phyloP scores from a whole-genome alignment of 2,797 vertebrate species.

The Sphenodon punctatus region DNA sequence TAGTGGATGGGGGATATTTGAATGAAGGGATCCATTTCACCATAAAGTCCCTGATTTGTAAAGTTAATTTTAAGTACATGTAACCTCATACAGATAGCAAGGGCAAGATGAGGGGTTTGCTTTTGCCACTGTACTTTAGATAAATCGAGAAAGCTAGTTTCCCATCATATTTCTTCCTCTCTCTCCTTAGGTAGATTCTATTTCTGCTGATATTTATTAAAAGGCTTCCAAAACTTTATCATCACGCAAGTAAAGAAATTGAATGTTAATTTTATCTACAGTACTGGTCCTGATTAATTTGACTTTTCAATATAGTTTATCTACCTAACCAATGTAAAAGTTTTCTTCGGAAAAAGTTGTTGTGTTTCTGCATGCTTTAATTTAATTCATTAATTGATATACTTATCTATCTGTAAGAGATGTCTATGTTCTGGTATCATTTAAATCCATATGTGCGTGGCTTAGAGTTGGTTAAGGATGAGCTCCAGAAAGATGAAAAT shows the following conservation, averaged over 20 bases:
- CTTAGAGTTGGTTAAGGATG: not conserved
- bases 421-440: not conserved
- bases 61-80: constrained; percentile 61
- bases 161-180: not conserved
- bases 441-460: not conserved
- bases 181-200: not conserved
- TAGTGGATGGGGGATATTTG: constrained; percentile 39
- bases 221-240: not conserved
- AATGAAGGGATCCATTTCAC: constrained; percentile 81
- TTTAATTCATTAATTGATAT: not conserved
- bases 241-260: not conserved
- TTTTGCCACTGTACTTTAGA: constrained; percentile 30
- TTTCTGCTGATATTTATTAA: constrained; percentile 7
- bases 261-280: not conserved
- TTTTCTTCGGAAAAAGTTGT: not conserved
- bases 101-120: not conserved
- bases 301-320: not conserved
- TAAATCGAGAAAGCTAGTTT: not conserved
- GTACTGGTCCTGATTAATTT: not conserved
- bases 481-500: constrained; percentile 8
- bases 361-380: not conserved
- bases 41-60: constrained; percentile 60
- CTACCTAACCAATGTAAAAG: not conserved
- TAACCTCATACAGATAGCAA: constrained; percentile 37
- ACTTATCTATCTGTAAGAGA: not conserved